phyloP scores from a whole-genome alignment of 1,140 invertebrate genomes.

The Procambarus clarkii region DNA sequence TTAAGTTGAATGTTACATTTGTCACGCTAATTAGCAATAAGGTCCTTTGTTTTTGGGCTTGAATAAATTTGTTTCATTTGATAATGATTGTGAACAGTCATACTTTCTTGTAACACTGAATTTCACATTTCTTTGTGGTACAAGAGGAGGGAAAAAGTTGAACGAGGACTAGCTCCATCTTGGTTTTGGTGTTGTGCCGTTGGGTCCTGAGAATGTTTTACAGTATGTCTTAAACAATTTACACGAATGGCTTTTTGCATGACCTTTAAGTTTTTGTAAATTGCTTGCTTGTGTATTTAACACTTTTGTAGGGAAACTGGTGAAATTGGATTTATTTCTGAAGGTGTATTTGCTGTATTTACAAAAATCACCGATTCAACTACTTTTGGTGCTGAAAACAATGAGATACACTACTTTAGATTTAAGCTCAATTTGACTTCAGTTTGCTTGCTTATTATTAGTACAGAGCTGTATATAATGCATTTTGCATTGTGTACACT shows the following conservation, averaged over 20 bases:
- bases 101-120: background rate
- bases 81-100: background rate
- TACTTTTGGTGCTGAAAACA: no score
- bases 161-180: constrained; percentile 29
- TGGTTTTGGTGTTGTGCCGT: constrained; percentile 8
- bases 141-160: background rate
- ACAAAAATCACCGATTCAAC: no score
- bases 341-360: no score
- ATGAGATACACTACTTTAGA: no score
- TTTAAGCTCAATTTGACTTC: no score
- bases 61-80: background rate
- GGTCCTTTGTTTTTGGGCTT: background rate
- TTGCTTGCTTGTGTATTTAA: background rate
- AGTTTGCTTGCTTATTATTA: no score
- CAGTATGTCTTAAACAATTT: background rate
- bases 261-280: background rate
- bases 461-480: no score
- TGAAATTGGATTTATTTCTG: no score
- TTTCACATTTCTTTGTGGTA: background rate
- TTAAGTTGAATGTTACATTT: background rate
- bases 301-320: no score
- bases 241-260: background rate
- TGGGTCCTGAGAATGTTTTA: background rate
- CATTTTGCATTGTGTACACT: no score
- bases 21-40: background rate